These are phyloP conservation scores for Acleris emargana DNA, from an alignment of 2,888 invertebrate genomes.

Conservation along the genomic window DNA sequence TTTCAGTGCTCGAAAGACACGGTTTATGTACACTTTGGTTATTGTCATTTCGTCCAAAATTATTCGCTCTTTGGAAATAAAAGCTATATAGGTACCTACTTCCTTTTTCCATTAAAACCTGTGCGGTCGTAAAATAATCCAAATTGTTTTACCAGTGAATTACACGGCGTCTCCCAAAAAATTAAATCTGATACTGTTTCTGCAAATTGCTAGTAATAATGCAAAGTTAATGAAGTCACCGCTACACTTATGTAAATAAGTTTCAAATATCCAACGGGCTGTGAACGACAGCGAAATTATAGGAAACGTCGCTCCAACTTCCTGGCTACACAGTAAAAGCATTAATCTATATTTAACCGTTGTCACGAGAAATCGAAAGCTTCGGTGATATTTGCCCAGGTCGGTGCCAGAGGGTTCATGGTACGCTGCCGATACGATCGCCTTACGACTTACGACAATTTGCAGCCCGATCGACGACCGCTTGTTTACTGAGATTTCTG, in stretches of 20 bases:
- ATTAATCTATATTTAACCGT: slow-evolving; percentile 30
- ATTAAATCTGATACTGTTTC: too few species aligned
- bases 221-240: background rate
- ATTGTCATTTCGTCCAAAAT: too few species aligned
- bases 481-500: background rate
- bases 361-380: slow-evolving; percentile 24
- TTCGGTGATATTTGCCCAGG: slow-evolving; percentile 1
- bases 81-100: too few species aligned
- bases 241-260: background rate
- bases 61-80: too few species aligned
- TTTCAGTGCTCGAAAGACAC: too few species aligned
- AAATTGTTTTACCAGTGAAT: too few species aligned
- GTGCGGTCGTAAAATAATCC: too few species aligned
- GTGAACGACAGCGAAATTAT: slow-evolving; percentile 6
- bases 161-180: too few species aligned
- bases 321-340: slow-evolving; percentile 15
- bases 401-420: slow-evolving; percentile 26
- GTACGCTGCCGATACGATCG: slow-evolving; percentile 31
- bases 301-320: slow-evolving; percentile 2
- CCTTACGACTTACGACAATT: slow-evolving; percentile 5
- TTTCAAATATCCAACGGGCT: background rate
- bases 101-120: too few species aligned
- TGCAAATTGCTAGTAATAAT: too few species aligned
- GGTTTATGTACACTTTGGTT: too few species aligned
- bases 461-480: slow-evolving; percentile 15